phyloP scores from a whole-genome alignment of 2,888 invertebrate genomes.

The Dermolepida albohirtum region DNA sequence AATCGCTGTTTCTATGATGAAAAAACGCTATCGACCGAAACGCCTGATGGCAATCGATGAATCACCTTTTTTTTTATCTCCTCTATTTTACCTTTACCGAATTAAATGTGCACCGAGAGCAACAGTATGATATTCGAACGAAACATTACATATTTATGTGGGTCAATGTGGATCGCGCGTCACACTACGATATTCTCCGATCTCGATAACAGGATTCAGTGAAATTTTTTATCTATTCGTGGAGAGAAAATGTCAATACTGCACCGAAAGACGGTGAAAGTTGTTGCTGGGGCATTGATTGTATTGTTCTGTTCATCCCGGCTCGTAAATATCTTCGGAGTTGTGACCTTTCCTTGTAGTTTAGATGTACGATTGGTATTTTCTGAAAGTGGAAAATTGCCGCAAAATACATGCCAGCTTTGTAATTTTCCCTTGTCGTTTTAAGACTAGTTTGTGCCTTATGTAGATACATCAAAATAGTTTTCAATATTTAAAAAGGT shows the following conservation, averaged over 20 bases:
- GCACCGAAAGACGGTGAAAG: conserved; percentile 23
- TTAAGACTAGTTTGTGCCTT: too few relatives aligned
- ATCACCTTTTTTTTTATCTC: conserved; percentile 33
- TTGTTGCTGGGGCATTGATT: neutral
- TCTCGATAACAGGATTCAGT: conserved; percentile 3
- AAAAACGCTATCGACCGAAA: conserved; percentile 34
- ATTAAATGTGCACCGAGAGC: conserved; percentile 12
- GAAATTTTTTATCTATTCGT: conserved; percentile 25
- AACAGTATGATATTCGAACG: neutral
- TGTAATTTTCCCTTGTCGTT: too few relatives aligned
- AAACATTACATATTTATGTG: neutral
- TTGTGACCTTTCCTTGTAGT: too few relatives aligned
- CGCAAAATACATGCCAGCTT: too few relatives aligned
- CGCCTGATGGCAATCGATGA: conserved; percentile 31
- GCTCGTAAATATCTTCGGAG: too few relatives aligned
- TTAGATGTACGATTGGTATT: too few relatives aligned
- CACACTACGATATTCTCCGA: neutral
- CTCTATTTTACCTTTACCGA: conserved; percentile 19
- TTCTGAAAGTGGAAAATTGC: too few relatives aligned
- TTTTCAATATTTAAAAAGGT: too few relatives aligned
- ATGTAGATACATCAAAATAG: too few relatives aligned
- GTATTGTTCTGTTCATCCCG: too few relatives aligned
- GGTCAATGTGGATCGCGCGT: neutral
- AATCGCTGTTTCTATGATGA: conserved; percentile 27
- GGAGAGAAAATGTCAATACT: conserved; percentile 12